Percentiles rank a stretch among this genome's conserved stretches.
Evolutionary conservation across 35 echinoderm and acorn worm species (phyloP).

Genomic region (Chiridota heheva): DNA sequence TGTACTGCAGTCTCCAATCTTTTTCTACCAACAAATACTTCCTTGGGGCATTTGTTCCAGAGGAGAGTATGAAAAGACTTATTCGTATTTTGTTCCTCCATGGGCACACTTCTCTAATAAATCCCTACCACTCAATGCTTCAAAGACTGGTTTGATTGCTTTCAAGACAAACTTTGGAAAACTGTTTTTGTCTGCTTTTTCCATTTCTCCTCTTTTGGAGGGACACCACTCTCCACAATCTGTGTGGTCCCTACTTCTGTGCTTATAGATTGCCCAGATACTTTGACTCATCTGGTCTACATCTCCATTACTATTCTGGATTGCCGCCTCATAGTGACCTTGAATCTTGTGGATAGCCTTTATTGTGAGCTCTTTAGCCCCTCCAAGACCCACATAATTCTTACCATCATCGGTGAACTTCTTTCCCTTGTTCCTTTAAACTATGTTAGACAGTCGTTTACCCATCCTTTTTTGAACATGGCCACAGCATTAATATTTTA

Average conservation of each 20-base stretch:
- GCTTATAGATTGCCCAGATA: not conserved
- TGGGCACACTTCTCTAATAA: not conserved
- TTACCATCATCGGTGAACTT: not conserved
- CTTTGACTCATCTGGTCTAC: too few relatives aligned
- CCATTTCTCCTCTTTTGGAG: not conserved
- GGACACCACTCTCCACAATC: too few relatives aligned
- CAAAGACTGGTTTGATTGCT: not conserved
- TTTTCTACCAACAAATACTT: slow-evolving; percentile 2
- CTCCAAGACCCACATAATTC: not conserved
- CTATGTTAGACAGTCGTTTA: not conserved
- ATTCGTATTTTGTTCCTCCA: slow-evolving; percentile 7
- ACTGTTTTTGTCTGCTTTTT: slow-evolving; percentile 9
- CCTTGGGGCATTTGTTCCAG: slow-evolving; percentile 2
- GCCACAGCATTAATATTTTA: not conserved
- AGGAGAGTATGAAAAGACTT: not conserved
- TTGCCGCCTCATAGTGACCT: too few relatives aligned
- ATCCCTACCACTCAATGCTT: not conserved
- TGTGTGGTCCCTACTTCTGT: not conserved
- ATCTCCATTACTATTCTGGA: too few relatives aligned
- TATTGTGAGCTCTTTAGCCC: not conserved
- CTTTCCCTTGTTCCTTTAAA: not conserved
- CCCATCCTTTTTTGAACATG: slow-evolving; percentile 9
- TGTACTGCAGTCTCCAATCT: slow-evolving; percentile 8
- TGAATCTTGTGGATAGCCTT: not conserved
- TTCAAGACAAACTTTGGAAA: not conserved